These are phyloP conservation scores for Girardinichthys multiradiatus DNA, from an alignment of 2,113 vertebrate genomes.

Conservation along the genomic window DNA sequence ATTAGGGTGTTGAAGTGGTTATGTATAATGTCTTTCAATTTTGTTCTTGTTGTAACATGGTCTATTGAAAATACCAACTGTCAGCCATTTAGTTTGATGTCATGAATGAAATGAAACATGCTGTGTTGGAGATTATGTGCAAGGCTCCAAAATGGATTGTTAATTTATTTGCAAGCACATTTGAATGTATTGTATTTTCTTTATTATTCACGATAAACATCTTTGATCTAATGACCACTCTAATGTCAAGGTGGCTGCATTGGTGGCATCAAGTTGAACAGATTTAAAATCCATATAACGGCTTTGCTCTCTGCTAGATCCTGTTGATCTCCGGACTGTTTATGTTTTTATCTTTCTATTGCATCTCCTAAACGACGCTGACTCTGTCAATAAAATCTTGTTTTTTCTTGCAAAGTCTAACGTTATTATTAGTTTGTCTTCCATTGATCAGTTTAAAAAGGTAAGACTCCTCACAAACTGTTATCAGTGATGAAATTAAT, in stretches of 20 bases:
- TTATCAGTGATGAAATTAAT: background rate
- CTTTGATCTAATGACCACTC: background rate
- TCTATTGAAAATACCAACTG: constrained; percentile 20
- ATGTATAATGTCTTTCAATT: background rate
- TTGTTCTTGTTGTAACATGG: background rate
- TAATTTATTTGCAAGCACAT: background rate
- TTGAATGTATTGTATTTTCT: background rate
- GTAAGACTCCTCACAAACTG: background rate
- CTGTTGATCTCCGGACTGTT: constrained; percentile 51
- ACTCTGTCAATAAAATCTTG: constrained; percentile 8
- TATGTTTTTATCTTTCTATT: constrained; percentile 34
- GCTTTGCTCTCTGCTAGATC: constrained; percentile 44
- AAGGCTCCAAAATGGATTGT: background rate
- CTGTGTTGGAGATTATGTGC: no score
- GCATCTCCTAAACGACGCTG: constrained; percentile 9
- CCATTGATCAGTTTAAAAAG: constrained; percentile 10
- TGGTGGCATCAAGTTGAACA: constrained; percentile 34
- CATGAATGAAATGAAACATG: constrained; percentile 2
- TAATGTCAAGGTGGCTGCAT: background rate
- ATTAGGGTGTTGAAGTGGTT: background rate
- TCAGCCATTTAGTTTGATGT: constrained; percentile 21
- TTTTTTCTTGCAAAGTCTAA: background rate
- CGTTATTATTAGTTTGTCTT: constrained; percentile 5
- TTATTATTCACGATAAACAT: background rate
- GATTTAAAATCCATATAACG: constrained; percentile 64